phyloP scores from a whole-genome alignment of 1,140 invertebrate species.

The Anthonomus grandis region DNA sequence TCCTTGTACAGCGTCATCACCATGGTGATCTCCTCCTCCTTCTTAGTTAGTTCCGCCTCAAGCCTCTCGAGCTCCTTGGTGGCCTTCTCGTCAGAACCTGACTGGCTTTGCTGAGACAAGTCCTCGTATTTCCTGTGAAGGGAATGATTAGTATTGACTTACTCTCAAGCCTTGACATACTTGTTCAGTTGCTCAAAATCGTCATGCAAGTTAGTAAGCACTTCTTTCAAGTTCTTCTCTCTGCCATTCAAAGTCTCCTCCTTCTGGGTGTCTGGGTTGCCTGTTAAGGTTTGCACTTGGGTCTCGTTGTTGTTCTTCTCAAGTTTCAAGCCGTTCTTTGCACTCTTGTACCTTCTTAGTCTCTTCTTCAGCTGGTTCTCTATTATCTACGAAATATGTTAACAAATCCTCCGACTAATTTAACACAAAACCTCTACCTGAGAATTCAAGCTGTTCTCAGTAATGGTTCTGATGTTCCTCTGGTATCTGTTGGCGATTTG shows the following conservation, averaged over 20 bases:
- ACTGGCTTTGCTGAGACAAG: conserved; percentile 44
- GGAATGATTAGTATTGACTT: neutral
- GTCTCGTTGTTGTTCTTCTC: neutral
- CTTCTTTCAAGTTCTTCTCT: conserved; percentile 44
- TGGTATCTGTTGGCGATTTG: conserved; percentile 39
- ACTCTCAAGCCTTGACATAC: conserved; percentile 34
- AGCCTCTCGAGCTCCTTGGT: conserved; percentile 46
- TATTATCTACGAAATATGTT: neutral
- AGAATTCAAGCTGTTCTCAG: conserved; percentile 10
- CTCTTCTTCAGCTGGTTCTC: conserved; percentile 8
- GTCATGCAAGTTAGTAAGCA: conserved; percentile 51
- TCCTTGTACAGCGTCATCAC: conserved; percentile 54
- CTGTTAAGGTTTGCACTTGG: neutral
- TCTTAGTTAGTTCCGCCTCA: conserved; percentile 49
- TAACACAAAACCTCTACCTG: conserved; percentile 5
- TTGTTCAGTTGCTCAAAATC: conserved; percentile 50
- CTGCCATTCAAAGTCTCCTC: conserved; percentile 32
- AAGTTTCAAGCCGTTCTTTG: neutral
- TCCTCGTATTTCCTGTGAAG: conserved; percentile 53
- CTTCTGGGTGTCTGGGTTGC: conserved; percentile 5
- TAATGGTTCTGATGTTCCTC: conserved; percentile 15
- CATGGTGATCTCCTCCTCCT: conserved; percentile 55
- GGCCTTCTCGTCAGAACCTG: conserved; percentile 32
- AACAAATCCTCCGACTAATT: neutral
- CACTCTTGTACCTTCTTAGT: conserved; percentile 3